Evolutionary conservation across 64 coral and sea anemone species (phyloP).

Genomic region (Dendrophyllia cribrosa): DNA sequence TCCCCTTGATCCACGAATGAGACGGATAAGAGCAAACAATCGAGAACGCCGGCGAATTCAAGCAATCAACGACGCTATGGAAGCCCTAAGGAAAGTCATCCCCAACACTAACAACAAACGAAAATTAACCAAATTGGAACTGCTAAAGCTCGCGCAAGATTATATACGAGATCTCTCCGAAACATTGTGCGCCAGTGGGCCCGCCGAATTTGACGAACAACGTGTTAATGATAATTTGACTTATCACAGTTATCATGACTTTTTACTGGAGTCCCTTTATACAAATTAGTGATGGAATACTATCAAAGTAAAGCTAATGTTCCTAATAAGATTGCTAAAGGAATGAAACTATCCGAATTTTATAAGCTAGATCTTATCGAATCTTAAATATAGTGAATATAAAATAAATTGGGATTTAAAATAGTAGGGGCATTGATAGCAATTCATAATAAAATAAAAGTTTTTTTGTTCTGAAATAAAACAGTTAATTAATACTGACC

Average conservation of each 20-base stretch:
- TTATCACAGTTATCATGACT: not conserved
- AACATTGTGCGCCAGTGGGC: constrained; percentile 40
- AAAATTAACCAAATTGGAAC: constrained; percentile 94
- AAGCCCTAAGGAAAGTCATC: constrained; percentile 79
- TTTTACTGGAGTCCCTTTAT: not conserved
- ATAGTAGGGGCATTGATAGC: too few species aligned
- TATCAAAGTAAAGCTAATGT: not conserved
- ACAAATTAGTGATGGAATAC: not conserved
- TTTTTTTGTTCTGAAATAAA: too few species aligned
- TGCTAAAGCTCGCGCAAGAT: constrained; percentile 86
- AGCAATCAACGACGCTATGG: constrained; percentile 91
- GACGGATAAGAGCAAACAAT: constrained; percentile 86
- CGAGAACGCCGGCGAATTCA: constrained; percentile 85
- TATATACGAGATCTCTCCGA: constrained; percentile 87
- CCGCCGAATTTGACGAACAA: not conserved
- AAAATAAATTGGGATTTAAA: too few species aligned
- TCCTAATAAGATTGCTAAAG: not conserved
- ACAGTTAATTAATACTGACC: too few species aligned
- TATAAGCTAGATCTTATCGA: too few species aligned
- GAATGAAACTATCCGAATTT: too few species aligned
- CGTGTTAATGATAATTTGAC: not conserved
- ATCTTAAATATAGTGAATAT: too few species aligned
- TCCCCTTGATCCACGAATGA: constrained; percentile 70
- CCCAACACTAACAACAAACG: constrained; percentile 80
- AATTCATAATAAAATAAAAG: too few species aligned